Evolutionary conservation across 35 echinoderm and acorn worm genomes (phyloP).

Genomic region (Stichopus chloronotus): DNA sequence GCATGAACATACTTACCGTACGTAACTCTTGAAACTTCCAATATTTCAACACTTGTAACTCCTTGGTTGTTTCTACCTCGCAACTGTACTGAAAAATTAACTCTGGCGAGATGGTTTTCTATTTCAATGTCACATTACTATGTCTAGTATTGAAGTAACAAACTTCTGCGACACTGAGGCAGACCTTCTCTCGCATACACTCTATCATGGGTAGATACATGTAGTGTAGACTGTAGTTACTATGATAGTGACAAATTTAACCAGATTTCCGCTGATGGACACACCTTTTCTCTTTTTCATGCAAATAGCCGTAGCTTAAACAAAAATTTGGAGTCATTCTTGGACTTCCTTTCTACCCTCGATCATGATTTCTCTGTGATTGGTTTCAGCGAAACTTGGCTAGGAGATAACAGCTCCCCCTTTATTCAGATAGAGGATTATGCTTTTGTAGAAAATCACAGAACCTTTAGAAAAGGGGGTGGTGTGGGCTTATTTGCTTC

Average conservation of each 20-base stretch:
- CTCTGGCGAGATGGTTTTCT: background rate
- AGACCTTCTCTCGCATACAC: background rate
- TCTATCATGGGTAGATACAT: background rate
- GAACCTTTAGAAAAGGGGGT: background rate
- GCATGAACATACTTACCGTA: background rate
- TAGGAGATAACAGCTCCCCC: background rate
- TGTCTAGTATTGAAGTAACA: background rate
- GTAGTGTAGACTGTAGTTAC: background rate
- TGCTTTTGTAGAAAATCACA: constrained; percentile 5
- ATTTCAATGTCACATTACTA: background rate
- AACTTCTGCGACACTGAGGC: background rate
- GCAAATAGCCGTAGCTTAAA: constrained; percentile 12
- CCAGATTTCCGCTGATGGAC: background rate
- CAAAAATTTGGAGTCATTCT: background rate
- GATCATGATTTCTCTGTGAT: constrained; percentile 18
- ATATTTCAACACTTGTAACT: background rate
- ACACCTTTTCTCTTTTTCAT: background rate
- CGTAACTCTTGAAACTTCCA: background rate
- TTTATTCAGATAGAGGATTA: constrained; percentile 32
- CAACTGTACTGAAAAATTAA: background rate
- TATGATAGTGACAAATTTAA: background rate
- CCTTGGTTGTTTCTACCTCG: constrained; percentile 5
- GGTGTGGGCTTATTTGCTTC: background rate
- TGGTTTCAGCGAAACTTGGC: background rate
- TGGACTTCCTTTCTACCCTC: constrained; percentile 18